Evolutionary conservation across 2,797 vertebrate genomes (phyloP).

Genomic region (Catharus ustulatus): DNA sequence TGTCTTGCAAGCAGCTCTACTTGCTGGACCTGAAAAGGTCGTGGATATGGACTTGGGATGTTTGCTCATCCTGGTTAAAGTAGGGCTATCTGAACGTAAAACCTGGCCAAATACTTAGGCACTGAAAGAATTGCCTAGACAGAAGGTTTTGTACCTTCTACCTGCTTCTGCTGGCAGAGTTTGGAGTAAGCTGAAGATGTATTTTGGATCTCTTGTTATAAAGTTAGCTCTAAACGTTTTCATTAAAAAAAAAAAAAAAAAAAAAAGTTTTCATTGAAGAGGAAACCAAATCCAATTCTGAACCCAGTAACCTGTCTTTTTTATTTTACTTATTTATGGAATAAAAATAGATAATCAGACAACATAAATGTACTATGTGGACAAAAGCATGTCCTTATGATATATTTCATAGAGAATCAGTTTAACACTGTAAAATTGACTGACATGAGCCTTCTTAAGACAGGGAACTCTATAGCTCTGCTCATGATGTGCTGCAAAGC

Average conservation of each 20-base stretch:
- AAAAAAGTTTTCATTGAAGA: background rate
- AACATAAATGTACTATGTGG: background rate
- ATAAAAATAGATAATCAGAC: background rate
- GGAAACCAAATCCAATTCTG: background rate
- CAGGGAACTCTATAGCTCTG: background rate
- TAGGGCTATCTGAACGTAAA: accelerated
- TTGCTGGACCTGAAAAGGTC: accelerated
- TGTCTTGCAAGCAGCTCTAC: background rate
- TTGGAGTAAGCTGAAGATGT: background rate
- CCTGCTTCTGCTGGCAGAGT: background rate
- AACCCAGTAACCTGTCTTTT: background rate
- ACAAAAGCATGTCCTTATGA: background rate
- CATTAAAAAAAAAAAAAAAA: background rate
- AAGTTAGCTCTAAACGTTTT: background rate
- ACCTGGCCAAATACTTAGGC: background rate
- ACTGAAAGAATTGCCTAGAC: background rate
- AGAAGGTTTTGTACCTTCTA: background rate
- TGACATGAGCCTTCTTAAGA: background rate
- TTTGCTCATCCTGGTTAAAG: background rate
- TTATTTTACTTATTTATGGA: background rate
- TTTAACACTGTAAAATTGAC: background rate
- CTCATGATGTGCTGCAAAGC: background rate
- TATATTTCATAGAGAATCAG: background rate
- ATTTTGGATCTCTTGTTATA: background rate
- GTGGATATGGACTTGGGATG: accelerated